A percentile compares a stretch with the other conserved stretches of the same genome.
Conservation (phyloP, 2,113 vertebrate genomes). For the Ardeotis arabs region DNA sequence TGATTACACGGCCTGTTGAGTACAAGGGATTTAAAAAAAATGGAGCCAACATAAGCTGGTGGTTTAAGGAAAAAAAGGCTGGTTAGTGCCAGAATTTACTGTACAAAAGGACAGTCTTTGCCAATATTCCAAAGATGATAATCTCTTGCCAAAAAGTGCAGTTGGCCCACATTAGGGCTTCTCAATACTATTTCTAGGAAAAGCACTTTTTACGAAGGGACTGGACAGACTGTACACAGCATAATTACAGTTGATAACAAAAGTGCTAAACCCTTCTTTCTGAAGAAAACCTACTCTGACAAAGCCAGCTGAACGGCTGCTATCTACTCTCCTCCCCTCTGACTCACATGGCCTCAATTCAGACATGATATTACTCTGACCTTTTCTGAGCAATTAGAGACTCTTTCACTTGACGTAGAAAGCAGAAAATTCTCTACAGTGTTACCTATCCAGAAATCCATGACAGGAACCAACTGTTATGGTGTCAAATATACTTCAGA, state of each 20-base stretch:
- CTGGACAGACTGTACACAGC: neutral
- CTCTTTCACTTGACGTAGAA: neutral
- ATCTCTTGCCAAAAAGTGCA: neutral
- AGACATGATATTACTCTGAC: neutral
- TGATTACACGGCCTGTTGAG: constrained; percentile 1
- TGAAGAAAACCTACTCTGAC: neutral
- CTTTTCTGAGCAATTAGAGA: neutral
- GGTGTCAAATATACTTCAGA: neutral
- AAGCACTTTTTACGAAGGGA: neutral
- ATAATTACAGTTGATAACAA: neutral
- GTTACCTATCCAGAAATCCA: neutral
- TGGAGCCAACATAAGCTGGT: neutral
- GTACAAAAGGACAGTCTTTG: neutral
- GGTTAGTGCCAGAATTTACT: constrained; percentile 12
- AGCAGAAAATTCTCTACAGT: neutral
- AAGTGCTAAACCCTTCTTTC: neutral
- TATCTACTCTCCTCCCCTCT: neutral
- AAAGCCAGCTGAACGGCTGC: neutral
- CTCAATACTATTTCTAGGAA: neutral
- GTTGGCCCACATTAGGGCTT: neutral
- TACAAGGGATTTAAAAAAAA: constrained; percentile 9
- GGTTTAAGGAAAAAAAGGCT: constrained; percentile 32
- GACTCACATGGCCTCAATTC: neutral
- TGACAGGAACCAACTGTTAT: neutral
- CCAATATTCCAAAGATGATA: neutral